phyloP scores from a whole-genome alignment of 2,888 invertebrate genomes.

The Pseudanteris insignis region DNA sequence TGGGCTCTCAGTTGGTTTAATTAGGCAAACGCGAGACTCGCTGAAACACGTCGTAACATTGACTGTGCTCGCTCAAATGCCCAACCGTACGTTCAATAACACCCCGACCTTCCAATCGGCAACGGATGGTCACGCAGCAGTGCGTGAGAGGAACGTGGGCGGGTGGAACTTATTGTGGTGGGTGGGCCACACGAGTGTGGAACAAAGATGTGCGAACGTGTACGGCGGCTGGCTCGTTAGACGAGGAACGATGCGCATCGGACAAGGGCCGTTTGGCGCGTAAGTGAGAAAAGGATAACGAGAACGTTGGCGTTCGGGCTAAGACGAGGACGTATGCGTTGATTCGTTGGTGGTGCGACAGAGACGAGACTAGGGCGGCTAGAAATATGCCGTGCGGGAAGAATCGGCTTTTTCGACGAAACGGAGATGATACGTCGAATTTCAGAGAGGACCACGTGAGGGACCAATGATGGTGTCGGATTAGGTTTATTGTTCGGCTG shows the following conservation, averaged over 20 bases:
- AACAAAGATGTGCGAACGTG: slow-evolving; percentile 33
- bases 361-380: too few species aligned
- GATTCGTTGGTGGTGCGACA: background rate
- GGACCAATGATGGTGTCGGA: slow-evolving; percentile 14
- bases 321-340: background rate
- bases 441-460: slow-evolving; percentile 9
- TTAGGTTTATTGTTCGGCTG: background rate
- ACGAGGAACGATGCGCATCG: slow-evolving; percentile 20
- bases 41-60: slow-evolving; percentile 31
- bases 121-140: slow-evolving; percentile 55
- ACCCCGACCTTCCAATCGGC: slow-evolving; percentile 55
- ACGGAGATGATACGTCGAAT: slow-evolving; percentile 23
- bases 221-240: slow-evolving; percentile 19
- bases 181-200: slow-evolving; percentile 47
- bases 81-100: slow-evolving; percentile 44
- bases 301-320: background rate
- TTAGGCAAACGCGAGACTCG: too few species aligned
- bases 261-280: background rate
- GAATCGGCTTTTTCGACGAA: slow-evolving; percentile 16
- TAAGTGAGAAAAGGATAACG: slow-evolving; percentile 18
- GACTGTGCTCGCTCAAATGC: slow-evolving; percentile 26
- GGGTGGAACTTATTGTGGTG: slow-evolving; percentile 57
- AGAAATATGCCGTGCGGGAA: slow-evolving; percentile 5
- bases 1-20: too few species aligned
- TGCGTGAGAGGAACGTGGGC: slow-evolving; percentile 57